Evolutionary conservation across 2,888 invertebrate genomes (phyloP).

Genomic region (Rosalia funebris): DNA sequence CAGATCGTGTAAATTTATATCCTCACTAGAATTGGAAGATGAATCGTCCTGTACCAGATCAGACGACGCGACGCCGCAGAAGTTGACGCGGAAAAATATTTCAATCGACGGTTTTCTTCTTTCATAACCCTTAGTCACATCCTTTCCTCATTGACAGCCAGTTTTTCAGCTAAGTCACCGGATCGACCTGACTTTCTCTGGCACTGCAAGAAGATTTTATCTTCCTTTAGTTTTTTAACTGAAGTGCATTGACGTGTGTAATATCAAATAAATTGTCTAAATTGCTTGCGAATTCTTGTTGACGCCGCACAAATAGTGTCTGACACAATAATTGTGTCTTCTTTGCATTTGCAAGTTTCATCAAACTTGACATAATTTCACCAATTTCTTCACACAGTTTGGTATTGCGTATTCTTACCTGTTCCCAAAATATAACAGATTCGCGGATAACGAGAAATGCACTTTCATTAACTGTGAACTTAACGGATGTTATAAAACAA

Average conservation of each 20-base stretch:
- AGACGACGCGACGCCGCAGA: neutral
- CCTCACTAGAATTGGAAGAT: neutral
- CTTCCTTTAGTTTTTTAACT: neutral
- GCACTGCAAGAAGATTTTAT: neutral
- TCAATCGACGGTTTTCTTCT: neutral
- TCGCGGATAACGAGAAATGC: neutral
- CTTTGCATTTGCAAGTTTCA: neutral
- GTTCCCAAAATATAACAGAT: neutral
- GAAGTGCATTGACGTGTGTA: neutral
- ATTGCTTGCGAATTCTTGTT: neutral
- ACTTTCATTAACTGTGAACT: neutral
- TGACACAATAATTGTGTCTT: too few species aligned
- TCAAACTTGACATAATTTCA: neutral
- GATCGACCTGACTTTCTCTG: neutral
- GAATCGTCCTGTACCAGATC: neutral
- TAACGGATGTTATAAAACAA: neutral
- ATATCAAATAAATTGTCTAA: neutral
- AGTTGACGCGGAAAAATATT: neutral
- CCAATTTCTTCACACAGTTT: neutral
- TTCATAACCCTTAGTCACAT: neutral
- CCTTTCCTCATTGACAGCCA: neutral
- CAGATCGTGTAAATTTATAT: neutral
- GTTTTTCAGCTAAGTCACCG: neutral
- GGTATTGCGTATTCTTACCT: neutral
- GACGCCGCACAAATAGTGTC: neutral